Conservation (phyloP, 2,113 vertebrate species). For the Leucoraja erinaceus region DNA sequence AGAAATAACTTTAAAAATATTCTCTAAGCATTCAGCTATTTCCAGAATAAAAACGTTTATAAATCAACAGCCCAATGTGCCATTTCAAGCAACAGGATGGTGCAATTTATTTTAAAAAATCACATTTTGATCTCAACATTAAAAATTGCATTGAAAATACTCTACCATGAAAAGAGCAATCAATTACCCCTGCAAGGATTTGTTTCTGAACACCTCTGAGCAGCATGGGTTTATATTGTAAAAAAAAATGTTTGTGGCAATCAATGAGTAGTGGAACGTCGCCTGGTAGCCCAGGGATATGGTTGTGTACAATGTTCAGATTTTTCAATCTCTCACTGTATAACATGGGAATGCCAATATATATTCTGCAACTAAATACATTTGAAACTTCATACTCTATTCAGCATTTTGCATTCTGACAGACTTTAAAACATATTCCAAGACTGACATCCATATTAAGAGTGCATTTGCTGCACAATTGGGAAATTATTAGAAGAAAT, state of each 20-base stretch:
- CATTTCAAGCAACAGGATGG: not conserved
- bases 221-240: too few relatives aligned
- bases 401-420: not conserved
- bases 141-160: too few relatives aligned
- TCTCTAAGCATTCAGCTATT: not conserved
- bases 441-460: not conserved
- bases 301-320: slow-evolving; percentile 1
- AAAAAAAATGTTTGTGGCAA: not conserved
- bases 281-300: not conserved
- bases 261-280: not conserved
- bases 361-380: not conserved
- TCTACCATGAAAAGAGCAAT: too few relatives aligned
- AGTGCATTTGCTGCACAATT: not conserved
- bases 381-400: not conserved
- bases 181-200: too few relatives aligned
- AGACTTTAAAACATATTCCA: not conserved
- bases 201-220: too few relatives aligned
- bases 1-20: not conserved
- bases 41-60: not conserved
- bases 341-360: slow-evolving; percentile 40
- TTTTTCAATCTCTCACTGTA: not conserved
- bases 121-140: too few relatives aligned
- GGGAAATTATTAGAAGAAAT: not conserved
- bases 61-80: not conserved
- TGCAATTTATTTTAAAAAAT: not conserved